Base-by-base conservation (phyloP, 53 echinoderm and acorn worm species). In the Zoroaster sp. region DNA sequence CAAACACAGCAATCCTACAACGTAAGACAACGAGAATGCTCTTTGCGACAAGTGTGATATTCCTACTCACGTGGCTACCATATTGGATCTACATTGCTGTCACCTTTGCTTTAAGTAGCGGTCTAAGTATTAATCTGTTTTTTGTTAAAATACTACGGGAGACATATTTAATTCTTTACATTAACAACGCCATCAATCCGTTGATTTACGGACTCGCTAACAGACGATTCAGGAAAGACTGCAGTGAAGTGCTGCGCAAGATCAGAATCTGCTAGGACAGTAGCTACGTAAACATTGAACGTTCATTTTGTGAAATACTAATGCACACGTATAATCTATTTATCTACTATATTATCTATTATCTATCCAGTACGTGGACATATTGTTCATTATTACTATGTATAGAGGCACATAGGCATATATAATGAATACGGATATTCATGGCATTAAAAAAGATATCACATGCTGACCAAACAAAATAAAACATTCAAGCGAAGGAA, bases 161-260 rank as follows among this genome's bases (percentile, higher is more conserved):
- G 9, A 28, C 28, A 11, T 28, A 59, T 25, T 21, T 59, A 28
- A 21, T 74, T 32, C 23, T 79, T 7, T 63, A 40, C 63, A 21
- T 77, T 5, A 77, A 77, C 34, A 79, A 55, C 28, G 79, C 79
- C 12, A 12, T 79, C 11, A 79, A 79, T 28, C 79, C 79, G n/a
- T 28, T 79, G 17, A 40, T 59, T 36, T 79, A 79, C 30, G 79
- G 79, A 5, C 20, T 79, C 0, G 79, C 79, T 17, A 79, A 79
- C 28, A 55, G 79, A 79, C 79, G 79, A 9, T 79, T 79, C 40
- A 7, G 79, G 23, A 63, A 79, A 28, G 79, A 79, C 11, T 79
- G 55, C 17, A 59, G 11, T 20, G 63, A 59, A 33, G 63, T 79
- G 32, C 25, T 79, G 3, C 52, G 46, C 14, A 79, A 54, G 38